Percentiles rank a stretch among this genome's conserved stretches.
These are phyloP conservation scores for Albula goreensis DNA, from an alignment of 2,113 vertebrate genomes.

Conservation along the genomic window DNA sequence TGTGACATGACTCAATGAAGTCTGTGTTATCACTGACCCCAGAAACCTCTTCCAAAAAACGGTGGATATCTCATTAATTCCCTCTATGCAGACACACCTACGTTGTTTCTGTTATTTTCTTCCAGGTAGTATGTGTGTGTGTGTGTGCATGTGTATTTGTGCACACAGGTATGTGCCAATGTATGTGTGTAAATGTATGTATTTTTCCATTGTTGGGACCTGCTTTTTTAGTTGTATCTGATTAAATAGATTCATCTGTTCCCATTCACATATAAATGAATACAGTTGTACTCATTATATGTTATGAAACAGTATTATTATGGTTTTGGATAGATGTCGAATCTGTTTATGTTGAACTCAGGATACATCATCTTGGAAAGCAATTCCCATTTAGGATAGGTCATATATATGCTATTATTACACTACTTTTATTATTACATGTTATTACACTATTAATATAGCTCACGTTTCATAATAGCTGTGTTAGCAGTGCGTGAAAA, in stretches of 20 bases:
- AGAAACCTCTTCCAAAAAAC: not conserved
- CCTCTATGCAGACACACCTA: not conserved
- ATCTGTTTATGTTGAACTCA: conserved; percentile 21
- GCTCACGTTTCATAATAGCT: conserved; percentile 25
- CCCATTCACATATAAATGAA: not conserved
- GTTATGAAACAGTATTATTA: not conserved
- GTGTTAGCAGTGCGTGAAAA: conserved; percentile 26
- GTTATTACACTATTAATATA: no score
- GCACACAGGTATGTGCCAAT: not conserved
- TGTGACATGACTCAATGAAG: not conserved
- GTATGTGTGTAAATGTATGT: not conserved
- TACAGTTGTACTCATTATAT: not conserved
- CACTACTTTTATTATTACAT: no score
- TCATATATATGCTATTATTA: conserved; percentile 47
- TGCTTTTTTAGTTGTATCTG: not conserved
- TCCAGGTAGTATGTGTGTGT: not conserved
- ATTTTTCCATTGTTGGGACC: not conserved
- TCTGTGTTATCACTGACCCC: not conserved
- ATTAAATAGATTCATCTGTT: not conserved
- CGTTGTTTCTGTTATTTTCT: not conserved
- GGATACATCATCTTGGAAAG: conserved; percentile 38
- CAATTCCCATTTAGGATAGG: conserved; percentile 32
- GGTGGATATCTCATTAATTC: not conserved
- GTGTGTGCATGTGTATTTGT: not conserved
- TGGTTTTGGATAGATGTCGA: not conserved